Conservation (phyloP, 2,888 invertebrate species). For the Tipula vernalis region DNA sequence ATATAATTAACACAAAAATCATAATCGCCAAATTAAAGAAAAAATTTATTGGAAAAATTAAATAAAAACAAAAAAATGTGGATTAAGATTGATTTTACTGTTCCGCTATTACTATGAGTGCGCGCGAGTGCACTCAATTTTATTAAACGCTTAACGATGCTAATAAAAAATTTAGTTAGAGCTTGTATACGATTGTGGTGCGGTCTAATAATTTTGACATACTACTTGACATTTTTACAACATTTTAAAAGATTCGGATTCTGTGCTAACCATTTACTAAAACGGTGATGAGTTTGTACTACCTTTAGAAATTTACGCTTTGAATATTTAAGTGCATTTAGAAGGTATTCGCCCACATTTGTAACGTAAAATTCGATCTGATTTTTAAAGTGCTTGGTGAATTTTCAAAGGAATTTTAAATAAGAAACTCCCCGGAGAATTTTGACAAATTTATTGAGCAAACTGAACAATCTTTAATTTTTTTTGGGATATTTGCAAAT, state of each 20-base stretch:
- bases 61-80: not conserved
- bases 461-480: too few species aligned
- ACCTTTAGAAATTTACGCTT: not conserved
- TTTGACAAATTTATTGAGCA: too few species aligned
- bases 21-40: not conserved
- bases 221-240: not conserved
- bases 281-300: not conserved
- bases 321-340: not conserved
- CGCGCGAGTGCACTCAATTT: not conserved
- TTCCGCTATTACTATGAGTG: not conserved
- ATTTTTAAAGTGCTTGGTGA: not conserved
- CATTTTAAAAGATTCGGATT: not conserved
- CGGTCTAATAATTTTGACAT: not conserved
- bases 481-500: too few species aligned
- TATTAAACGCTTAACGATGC: not conserved
- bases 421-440: too few species aligned
- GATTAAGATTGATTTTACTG: not conserved
- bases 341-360: not conserved
- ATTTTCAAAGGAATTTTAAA: too few species aligned
- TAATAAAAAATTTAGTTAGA: not conserved
- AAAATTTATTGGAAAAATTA: not conserved
- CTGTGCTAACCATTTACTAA: not conserved
- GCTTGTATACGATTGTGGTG: not conserved
- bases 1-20: not conserved
- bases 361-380: not conserved